Conservation (phyloP, 37 sponge, comb jelly and placozoan genomes). For the Axinella damicornis region DNA sequence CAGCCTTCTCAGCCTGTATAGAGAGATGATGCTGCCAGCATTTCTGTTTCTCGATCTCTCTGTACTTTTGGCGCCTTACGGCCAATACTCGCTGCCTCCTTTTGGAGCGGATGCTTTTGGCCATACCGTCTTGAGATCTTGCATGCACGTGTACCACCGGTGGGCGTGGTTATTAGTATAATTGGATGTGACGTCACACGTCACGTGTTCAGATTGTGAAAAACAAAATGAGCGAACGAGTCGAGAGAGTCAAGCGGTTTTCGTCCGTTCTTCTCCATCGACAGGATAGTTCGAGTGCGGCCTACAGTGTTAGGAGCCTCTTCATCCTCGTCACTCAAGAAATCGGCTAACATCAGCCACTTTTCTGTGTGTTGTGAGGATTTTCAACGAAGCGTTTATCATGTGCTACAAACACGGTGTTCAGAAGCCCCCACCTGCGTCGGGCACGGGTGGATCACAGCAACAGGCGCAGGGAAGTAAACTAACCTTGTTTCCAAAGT, state of each 20-base stretch:
- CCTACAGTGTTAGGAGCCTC: constrained; percentile 97
- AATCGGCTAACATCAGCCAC: neutral
- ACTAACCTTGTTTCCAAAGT: constrained; percentile 49
- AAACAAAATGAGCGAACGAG: neutral
- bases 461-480: neutral
- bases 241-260: constrained; percentile 4
- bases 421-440: neutral
- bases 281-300: constrained; percentile 84
- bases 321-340: constrained; percentile 32
- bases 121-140: constrained; percentile 77
- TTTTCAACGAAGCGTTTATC: neutral
- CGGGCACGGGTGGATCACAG: neutral
- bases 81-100: constrained; percentile 57
- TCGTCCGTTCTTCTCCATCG: neutral
- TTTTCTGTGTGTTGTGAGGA: no score
- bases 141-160: no score
- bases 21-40: constrained; percentile 51
- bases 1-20: constrained; percentile 13
- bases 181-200: neutral
- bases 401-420: constrained; percentile 72
- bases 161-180: no score
- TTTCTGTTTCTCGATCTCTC: constrained; percentile 65
- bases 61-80: constrained; percentile 61
- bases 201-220: neutral
- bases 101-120: constrained; percentile 81